A percentile compares a stretch with the other conserved stretches of the same genome.
These are phyloP conservation scores for Paradisaea rubra DNA, from an alignment of 2,113 vertebrate genomes.

Conservation along the genomic window DNA sequence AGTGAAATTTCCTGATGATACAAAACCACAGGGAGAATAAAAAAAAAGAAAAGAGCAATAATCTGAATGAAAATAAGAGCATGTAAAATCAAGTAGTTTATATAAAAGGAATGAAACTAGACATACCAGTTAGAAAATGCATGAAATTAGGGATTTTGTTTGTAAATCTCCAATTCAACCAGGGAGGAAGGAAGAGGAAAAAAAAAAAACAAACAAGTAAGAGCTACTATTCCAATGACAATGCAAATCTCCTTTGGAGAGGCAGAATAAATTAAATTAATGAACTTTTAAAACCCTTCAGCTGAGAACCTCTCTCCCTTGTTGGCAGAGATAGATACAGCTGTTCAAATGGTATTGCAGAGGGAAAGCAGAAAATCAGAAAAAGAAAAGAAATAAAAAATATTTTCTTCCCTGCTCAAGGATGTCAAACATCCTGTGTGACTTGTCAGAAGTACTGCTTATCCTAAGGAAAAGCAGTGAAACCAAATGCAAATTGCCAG, in stretches of 20 bases:
- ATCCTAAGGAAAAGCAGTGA: not conserved
- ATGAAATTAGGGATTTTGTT: not conserved
- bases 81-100: conserved; percentile 2
- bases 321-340: not conserved
- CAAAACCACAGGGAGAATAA: not conserved
- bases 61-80: not conserved
- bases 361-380: not conserved
- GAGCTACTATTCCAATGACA: not conserved
- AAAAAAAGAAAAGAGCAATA: not conserved
- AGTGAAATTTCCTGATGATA: conserved; percentile 11
- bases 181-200: not conserved
- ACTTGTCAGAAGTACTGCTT: not conserved
- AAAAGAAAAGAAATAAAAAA: not conserved
- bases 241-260: not conserved
- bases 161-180: not conserved
- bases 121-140: not conserved
- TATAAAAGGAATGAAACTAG: not conserved
- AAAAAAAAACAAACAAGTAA: not conserved
- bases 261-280: conserved; percentile 32
- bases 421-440: not conserved
- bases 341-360: conserved; percentile 8
- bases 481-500: not conserved
- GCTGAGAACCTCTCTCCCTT: not conserved
- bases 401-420: not conserved
- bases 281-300: conserved; percentile 16